A percentile compares a stretch with the other conserved stretches of the same genome.
These are phyloP conservation scores for Brenthis ino DNA, from an alignment of 2,888 invertebrate genomes.

Conservation along the genomic window DNA sequence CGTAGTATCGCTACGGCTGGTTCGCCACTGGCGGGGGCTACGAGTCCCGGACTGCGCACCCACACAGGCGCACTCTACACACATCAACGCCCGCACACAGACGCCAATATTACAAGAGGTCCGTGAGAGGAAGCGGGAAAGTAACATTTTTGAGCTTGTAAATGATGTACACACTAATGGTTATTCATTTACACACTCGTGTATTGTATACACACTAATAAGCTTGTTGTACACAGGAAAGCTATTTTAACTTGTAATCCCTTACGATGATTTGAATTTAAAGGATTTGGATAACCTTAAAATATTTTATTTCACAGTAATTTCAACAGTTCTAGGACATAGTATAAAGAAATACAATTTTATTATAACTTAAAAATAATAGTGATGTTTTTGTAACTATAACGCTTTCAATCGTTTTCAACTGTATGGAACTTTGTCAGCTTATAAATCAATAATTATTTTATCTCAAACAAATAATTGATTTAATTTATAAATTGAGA, in stretches of 20 bases:
- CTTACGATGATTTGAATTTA: slow-evolving; percentile 78
- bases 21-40: slow-evolving; percentile 79
- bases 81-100: slow-evolving; percentile 60
- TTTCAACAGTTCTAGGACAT: slow-evolving; percentile 19
- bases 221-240: slow-evolving; percentile 58
- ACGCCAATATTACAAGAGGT: slow-evolving; percentile 55
- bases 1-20: slow-evolving; percentile 70
- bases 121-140: slow-evolving; percentile 70
- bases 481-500: too few relatives aligned
- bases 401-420: neutral
- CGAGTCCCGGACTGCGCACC: slow-evolving; percentile 73
- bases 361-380: too few relatives aligned
- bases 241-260: slow-evolving; percentile 80
- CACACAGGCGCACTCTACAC: slow-evolving; percentile 64
- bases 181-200: slow-evolving; percentile 67
- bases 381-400: neutral
- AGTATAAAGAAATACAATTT: slow-evolving; percentile 16
- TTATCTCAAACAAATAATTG: too few relatives aligned
- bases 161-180: slow-evolving; percentile 72
- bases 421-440: too few relatives aligned
- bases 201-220: slow-evolving; percentile 61
- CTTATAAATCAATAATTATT: too few relatives aligned
- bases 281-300: slow-evolving; percentile 64
- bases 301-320: slow-evolving; percentile 41
- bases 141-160: slow-evolving; percentile 77